These are phyloP conservation scores for Tenualosa ilisha DNA, from an alignment of 2,797 vertebrate species.

Conservation along the genomic window DNA sequence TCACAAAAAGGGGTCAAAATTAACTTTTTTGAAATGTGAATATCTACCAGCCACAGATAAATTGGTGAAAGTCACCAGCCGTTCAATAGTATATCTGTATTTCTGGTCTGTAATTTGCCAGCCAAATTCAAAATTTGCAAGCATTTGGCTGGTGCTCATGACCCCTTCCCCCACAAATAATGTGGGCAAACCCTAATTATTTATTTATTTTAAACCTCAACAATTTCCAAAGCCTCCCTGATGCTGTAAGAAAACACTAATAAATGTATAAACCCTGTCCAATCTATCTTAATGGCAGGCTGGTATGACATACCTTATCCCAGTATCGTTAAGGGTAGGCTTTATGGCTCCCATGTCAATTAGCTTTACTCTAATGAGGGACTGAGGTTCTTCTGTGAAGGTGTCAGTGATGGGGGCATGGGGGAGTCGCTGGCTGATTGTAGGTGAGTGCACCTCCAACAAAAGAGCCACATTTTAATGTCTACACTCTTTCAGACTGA, in stretches of 20 bases:
- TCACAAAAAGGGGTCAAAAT: no score
- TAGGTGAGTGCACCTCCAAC: constrained; percentile 11
- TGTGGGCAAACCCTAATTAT: not conserved
- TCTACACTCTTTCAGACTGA: not conserved
- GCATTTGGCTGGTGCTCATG: no score
- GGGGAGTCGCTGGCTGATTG: not conserved
- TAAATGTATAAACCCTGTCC: not conserved
- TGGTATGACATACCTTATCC: not conserved
- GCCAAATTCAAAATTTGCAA: no score
- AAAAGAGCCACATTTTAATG: constrained; percentile 11
- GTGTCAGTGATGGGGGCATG: constrained; percentile 38
- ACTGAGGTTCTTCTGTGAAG: constrained; percentile 38
- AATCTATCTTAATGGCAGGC: not conserved
- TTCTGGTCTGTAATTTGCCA: no score
- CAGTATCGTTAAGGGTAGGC: not conserved
- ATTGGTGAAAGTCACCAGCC: no score
- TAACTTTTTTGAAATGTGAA: no score
- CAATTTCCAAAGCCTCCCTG: not conserved
- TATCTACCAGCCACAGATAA: no score
- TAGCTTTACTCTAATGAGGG: constrained; percentile 56
- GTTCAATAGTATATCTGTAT: no score
- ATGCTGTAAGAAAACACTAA: not conserved
- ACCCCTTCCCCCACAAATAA: no score
- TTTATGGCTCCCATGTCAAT: constrained; percentile 49
- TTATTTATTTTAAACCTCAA: not conserved